These are phyloP conservation scores for Lucilia cuprina DNA, from an alignment of 1,140 invertebrate genomes.

Conservation along the genomic window DNA sequence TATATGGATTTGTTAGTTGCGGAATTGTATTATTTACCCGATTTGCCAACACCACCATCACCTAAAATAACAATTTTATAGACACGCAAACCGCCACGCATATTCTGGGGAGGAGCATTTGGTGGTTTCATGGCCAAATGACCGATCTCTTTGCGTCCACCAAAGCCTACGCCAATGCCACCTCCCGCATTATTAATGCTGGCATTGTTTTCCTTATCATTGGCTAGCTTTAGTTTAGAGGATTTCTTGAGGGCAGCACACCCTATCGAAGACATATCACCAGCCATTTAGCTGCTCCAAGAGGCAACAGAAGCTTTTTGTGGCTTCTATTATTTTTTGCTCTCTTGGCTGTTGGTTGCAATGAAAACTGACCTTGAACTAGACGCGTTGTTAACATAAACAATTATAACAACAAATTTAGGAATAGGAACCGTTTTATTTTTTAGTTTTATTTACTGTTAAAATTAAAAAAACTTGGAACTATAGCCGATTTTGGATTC, in stretches of 20 bases:
- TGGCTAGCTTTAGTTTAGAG: constrained; percentile 42
- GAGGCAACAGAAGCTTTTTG: not conserved
- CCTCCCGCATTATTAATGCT: not conserved
- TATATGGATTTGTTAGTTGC: too few relatives aligned
- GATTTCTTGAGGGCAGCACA: constrained; percentile 56
- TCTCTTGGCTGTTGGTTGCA: not conserved
- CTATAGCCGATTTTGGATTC: not conserved
- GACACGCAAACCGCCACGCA: constrained; percentile 73
- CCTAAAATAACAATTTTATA: constrained; percentile 86
- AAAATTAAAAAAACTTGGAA: not conserved
- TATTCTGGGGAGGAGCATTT: constrained; percentile 59
- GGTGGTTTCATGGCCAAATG: constrained; percentile 42
- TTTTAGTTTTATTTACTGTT: not conserved
- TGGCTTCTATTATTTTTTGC: not conserved
- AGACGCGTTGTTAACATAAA: constrained; percentile 1
- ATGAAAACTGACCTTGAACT: constrained; percentile 27
- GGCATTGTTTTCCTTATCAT: constrained; percentile 29
- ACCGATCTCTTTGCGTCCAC: constrained; percentile 40
- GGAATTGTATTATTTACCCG: too few relatives aligned
- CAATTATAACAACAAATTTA: not conserved
- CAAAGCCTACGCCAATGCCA: not conserved
- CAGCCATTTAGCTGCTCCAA: constrained; percentile 44
- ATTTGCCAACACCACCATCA: constrained; percentile 85
- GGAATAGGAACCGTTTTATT: not conserved
- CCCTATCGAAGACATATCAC: constrained; percentile 59